Conservation (phyloP, 2,888 invertebrate species). For the Hydraecia micacea region DNA sequence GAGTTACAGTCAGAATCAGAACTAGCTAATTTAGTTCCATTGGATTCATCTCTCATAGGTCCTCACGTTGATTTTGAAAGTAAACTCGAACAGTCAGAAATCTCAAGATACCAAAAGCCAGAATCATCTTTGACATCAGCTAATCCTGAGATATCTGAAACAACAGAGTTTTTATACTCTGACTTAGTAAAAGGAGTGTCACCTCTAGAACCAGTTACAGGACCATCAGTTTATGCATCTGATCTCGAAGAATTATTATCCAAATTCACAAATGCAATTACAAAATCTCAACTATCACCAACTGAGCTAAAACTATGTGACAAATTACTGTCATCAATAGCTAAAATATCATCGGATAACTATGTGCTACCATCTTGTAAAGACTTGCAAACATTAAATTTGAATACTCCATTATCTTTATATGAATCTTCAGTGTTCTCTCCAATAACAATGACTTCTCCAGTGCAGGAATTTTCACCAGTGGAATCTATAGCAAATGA, state of each 20-base stretch:
- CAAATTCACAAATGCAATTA: conserved; percentile 17
- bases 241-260: conserved; percentile 13
- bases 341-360: background rate
- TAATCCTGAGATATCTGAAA: background rate
- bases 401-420: background rate
- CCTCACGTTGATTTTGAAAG: conserved; percentile 2
- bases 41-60: conserved; percentile 15
- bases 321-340: conserved; percentile 3
- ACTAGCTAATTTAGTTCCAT: background rate
- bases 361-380: background rate
- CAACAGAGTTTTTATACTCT: background rate
- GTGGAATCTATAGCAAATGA: no score
- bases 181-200: background rate
- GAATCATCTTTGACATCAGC: background rate
- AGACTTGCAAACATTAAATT: conserved; percentile 11
- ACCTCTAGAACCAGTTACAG: background rate
- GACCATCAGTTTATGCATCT: background rate
- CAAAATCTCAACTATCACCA: conserved; percentile 2
- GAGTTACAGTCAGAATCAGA: background rate
- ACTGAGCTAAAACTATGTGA: background rate
- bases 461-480: background rate
- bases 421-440: background rate
- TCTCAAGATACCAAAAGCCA: background rate
- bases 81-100: background rate
- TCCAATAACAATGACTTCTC: background rate